Evolutionary conservation across 2,888 invertebrate species (phyloP).

Genomic region (Melinopterus prodromus): DNA sequence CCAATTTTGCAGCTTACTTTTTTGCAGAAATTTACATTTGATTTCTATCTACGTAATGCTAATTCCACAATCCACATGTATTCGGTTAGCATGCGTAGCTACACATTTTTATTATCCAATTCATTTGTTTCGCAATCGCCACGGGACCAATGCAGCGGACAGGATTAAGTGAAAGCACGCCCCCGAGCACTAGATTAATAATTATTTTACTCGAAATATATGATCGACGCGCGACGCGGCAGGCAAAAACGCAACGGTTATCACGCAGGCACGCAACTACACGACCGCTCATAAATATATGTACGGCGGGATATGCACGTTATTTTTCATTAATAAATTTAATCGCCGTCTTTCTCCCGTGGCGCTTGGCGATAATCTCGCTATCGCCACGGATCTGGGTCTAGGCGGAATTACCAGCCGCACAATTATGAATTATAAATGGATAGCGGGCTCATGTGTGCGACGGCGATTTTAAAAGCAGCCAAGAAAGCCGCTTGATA

Average conservation of each 20-base stretch:
- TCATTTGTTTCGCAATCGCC: background rate
- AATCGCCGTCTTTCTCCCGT: conserved; percentile 17
- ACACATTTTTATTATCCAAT: background rate
- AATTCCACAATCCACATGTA: background rate
- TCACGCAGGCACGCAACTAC: conserved; percentile 27
- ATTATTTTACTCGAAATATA: background rate
- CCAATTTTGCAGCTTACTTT: background rate
- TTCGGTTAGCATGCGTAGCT: background rate
- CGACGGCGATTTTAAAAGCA: background rate
- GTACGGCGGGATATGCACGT: conserved; percentile 16
- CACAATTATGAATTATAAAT: conserved; percentile 4
- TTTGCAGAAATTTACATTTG: background rate
- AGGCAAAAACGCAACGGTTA: conserved; percentile 28
- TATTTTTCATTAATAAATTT: conserved; percentile 35
- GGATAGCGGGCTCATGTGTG: background rate
- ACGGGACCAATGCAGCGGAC: background rate
- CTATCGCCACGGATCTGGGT: background rate
- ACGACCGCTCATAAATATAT: background rate
- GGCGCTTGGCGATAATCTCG: background rate
- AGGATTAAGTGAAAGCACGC: conserved; percentile 4
- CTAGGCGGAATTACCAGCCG: background rate
- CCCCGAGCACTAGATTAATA: background rate
- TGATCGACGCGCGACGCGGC: background rate
- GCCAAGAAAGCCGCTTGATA: background rate
- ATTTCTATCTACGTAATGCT: background rate